These are phyloP conservation scores for Girardia tigrina DNA, from an alignment of 2,888 invertebrate species.

Conservation along the genomic window DNA sequence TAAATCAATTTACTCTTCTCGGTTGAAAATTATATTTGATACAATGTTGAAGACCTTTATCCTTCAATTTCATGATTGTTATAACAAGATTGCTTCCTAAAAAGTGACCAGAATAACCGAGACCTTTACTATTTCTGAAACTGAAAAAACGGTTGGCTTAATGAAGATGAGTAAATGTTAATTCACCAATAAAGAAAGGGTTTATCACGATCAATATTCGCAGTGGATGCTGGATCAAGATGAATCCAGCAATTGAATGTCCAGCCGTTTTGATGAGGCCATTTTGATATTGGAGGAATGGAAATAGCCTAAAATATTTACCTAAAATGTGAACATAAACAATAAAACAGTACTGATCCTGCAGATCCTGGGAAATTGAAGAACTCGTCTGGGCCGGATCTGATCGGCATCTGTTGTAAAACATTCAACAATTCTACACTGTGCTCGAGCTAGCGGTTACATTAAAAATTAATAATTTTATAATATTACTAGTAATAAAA, in stretches of 20 bases:
- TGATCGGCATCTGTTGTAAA: slow-evolving; percentile 90
- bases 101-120: slow-evolving; percentile 96
- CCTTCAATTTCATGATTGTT: slow-evolving; percentile 94
- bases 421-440: slow-evolving; percentile 92
- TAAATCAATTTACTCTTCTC: slow-evolving; percentile 63
- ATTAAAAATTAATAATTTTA: too few species aligned
- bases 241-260: slow-evolving; percentile 99
- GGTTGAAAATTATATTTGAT: slow-evolving; percentile 98
- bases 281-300: slow-evolving; percentile 84
- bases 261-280: slow-evolving; percentile 98
- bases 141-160: slow-evolving; percentile 48
- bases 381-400: slow-evolving; percentile 95
- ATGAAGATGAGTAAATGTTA: slow-evolving; percentile 49
- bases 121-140: slow-evolving; percentile 95
- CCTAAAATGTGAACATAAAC: neutral
- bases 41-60: slow-evolving; percentile 97
- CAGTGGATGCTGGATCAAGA: slow-evolving; percentile 59
- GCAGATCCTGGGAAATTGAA: slow-evolving; percentile 97
- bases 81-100: slow-evolving; percentile 95
- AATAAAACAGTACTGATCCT: slow-evolving; percentile 68
- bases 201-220: slow-evolving; percentile 94
- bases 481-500: too few species aligned
- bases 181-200: slow-evolving; percentile 95
- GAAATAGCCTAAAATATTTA: slow-evolving; percentile 66
- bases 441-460: slow-evolving; percentile 65